Evolutionary conservation across 2,888 invertebrate genomes (phyloP), one percentile per base, ranked within the genome.

Genomic region (Epistrophella euchroma): DNA sequence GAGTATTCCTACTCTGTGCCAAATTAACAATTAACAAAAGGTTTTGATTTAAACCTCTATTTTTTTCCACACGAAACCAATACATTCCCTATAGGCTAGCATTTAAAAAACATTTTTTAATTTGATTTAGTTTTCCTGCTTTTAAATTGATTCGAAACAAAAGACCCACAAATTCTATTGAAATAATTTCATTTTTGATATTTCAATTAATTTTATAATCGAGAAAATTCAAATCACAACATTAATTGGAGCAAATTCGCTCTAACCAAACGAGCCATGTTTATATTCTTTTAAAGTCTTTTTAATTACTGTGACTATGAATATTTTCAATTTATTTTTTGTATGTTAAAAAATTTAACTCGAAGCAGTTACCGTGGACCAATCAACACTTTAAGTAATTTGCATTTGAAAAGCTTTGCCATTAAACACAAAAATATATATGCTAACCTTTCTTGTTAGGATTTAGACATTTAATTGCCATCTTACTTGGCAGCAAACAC

Each of bases 401-500:
- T 62, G 43, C 62, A 62, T 62, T 28, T 43, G 10, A 43, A 62
- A 66, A 66, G 45, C 25, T 15, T 9, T 2, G n/a, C 17, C 9
- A 28, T 55, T 52, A 7, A 17, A 45, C n/a, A 45, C 3, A 17
- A 45, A 17, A 19, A 45, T 17, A 32, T 28, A 19, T 17, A 19
- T 17, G 17, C 32, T 22, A 66, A 35, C 66, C 66, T 66, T 47
- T 66, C 66, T 66, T 47, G 66, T 66, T 66, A 47, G 19, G 11
- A 19, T 47, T 66, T 66, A 66, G 47, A 47, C 47, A 35, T 35
- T 66, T 47, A 66, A 66, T 47, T 66, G 47, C 47, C 66, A 32
- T 19, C 32, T 66, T 47, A 66, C 17, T 32, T 47, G 66, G 66
- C 66, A 66, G 66, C 32, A 47, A 66, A 66, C 66, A 66, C 13